Evolutionary conservation across 2,888 invertebrate species (phyloP), one percentile per base, ranked within the genome.

Genomic region (Cyclophora punctaria): DNA sequence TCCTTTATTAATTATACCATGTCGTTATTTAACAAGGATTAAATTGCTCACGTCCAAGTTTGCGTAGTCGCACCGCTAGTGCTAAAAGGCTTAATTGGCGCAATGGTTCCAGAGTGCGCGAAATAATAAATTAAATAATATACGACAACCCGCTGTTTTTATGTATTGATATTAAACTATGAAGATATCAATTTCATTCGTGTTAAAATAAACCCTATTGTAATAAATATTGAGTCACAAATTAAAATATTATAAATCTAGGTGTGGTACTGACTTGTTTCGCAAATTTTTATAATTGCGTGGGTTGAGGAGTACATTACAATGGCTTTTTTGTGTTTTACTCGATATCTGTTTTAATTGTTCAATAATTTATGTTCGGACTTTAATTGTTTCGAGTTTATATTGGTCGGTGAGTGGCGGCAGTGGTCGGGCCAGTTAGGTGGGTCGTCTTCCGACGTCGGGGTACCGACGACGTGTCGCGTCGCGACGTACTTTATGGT

Each of bases 31-130:
- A 20, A 20, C 20, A 20, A 20, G 20, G 20, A 20, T 20, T 20
- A 20, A 20, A 20, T 20, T 20, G 20, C 20, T 20, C 20, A 20
- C 20, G 20, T 20, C 20, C 48, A 44, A 55, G 52, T 52, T 53
- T 55, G 5, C 44, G 45, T 44, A 47, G 53, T 52, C 41, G 4
- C 56, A 51, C 41, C 44, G 41, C 40, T 49, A 45, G 58, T 51
- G 63, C 58, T 60, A 62, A 61, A 58, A 56, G 53, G 51, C 41
- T 60, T 67, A 64, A 67, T 68, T 64, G 66, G 61, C 49, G 60
- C 60, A 62, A 66, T 65, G 61, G 47, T 33, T 5, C 35, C 50
- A 57, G 49, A 49, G 52, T 51, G 53, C 52, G 53, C 58, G 52
- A 57, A 49, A 52, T 53, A 53, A 60, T 58, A 58, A 60, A 60